phyloP scores from a whole-genome alignment of 2,113 vertebrate species.

The Poeciliopsis retropinna region DNA sequence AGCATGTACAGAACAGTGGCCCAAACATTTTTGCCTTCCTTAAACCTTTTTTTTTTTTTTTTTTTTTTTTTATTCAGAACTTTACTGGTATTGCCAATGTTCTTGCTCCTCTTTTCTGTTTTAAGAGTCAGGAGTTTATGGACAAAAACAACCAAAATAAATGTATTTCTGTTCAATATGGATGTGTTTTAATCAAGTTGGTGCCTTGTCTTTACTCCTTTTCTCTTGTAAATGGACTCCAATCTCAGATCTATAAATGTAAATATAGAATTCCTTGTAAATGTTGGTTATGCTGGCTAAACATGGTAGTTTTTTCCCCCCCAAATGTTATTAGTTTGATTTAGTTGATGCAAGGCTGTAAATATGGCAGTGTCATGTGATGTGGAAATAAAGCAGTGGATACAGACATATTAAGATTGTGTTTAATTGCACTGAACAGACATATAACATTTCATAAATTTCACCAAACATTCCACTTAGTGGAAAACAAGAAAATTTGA shows the following conservation, averaged over 20 bases:
- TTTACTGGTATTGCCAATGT: conserved; percentile 7
- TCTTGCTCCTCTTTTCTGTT: conserved; percentile 6
- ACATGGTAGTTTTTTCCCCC: conserved; percentile 8
- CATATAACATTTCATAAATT: not conserved
- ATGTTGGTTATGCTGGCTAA: conserved; percentile 30
- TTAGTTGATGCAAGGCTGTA: conserved; percentile 23
- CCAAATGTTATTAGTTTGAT: conserved; percentile 19
- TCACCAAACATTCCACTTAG: not conserved
- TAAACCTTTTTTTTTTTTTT: conserved; percentile 20
- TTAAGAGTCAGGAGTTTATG: conserved; percentile 20
- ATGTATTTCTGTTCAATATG: conserved; percentile 22
- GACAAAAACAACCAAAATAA: conserved; percentile 45
- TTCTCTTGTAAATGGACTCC: conserved; percentile 26
- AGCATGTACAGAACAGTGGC: conserved; percentile 11
- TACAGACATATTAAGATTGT: conserved; percentile 12
- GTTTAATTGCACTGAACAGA: conserved; percentile 2
- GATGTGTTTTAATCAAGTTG: conserved; percentile 42
- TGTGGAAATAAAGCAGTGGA: conserved; percentile 64
- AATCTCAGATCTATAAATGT: conserved; percentile 21
- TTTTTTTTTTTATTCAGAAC: conserved; percentile 13
- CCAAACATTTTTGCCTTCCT: conserved; percentile 41
- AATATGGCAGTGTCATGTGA: conserved; percentile 39
- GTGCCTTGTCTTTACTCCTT: conserved; percentile 65
- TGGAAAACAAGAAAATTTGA: not conserved
- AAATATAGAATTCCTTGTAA: conserved; percentile 26